Conservation (phyloP, 2,888 invertebrate genomes). For the Elegia similella region DNA sequence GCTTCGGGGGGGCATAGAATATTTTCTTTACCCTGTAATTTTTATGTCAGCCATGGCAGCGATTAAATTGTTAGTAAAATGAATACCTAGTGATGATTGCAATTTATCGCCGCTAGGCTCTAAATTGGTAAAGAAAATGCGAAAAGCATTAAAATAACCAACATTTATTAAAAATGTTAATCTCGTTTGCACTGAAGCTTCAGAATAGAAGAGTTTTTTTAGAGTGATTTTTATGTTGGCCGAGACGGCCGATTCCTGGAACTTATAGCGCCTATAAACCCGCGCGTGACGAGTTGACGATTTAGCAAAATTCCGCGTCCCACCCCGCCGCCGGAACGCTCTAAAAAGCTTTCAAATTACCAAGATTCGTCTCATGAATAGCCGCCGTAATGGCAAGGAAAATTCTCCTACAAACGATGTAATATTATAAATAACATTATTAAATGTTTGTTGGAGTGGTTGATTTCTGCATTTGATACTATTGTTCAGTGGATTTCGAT, state of each 20-base stretch:
- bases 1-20: too few relatives aligned
- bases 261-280: constrained; percentile 73
- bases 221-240: constrained; percentile 70
- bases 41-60: too few relatives aligned
- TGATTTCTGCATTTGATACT: not conserved
- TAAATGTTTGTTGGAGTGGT: constrained; percentile 45
- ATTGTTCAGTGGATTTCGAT: too few relatives aligned
- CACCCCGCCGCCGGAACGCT: constrained; percentile 37
- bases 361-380: constrained; percentile 63
- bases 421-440: constrained; percentile 56
- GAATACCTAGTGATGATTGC: too few relatives aligned
- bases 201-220: constrained; percentile 38
- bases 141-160: constrained; percentile 19
- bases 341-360: constrained; percentile 68
- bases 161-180: constrained; percentile 1
- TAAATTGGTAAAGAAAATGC: not conserved
- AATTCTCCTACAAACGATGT: constrained; percentile 52
- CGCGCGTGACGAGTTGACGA: constrained; percentile 64
- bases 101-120: not conserved
- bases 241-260: constrained; percentile 61
- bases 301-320: constrained; percentile 63
- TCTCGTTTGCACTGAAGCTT: too few relatives aligned
- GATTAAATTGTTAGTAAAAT: too few relatives aligned
- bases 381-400: constrained; percentile 58
- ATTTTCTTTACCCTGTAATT: too few relatives aligned